These are phyloP conservation scores for Hymenopus coronatus DNA, from an alignment of 2,888 invertebrate species.

Conservation along the genomic window DNA sequence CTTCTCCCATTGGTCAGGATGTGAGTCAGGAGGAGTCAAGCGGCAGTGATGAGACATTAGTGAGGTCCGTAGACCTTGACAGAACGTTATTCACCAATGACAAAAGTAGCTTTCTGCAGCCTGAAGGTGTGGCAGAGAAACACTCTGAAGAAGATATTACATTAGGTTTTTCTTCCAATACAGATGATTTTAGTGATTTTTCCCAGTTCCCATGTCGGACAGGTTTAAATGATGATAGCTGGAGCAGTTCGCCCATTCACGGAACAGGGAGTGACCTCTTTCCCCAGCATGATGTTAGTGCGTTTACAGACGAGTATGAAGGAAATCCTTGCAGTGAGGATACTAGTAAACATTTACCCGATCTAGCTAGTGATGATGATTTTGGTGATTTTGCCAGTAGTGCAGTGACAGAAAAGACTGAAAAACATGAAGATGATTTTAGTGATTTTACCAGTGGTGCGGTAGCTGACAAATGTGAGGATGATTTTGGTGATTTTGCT, in stretches of 20 bases:
- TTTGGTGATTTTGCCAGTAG: neutral
- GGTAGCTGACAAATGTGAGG: conserved; percentile 27
- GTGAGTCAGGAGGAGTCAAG: conserved; percentile 26
- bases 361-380: neutral
- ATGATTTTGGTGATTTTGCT: conserved; percentile 50
- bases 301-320: neutral
- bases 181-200: conserved; percentile 29
- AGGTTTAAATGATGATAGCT: neutral
- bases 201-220: conserved; percentile 18
- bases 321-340: neutral
- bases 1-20: neutral
- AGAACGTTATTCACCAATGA: conserved; percentile 1
- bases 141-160: neutral
- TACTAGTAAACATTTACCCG: neutral
- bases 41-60: conserved; percentile 31
- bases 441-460: conserved; percentile 30
- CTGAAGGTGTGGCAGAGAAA: neutral
- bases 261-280: neutral
- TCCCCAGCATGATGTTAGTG: neutral
- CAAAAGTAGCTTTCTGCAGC: neutral
- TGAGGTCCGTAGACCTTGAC: conserved; percentile 12
- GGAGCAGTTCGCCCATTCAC: neutral
- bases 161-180: neutral
- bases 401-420: neutral
- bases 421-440: conserved; percentile 31